Percentiles rank a stretch among this genome's conserved stretches.
phyloP scores from a whole-genome alignment of 2,797 vertebrate species.

The Sitta carolinensis region DNA sequence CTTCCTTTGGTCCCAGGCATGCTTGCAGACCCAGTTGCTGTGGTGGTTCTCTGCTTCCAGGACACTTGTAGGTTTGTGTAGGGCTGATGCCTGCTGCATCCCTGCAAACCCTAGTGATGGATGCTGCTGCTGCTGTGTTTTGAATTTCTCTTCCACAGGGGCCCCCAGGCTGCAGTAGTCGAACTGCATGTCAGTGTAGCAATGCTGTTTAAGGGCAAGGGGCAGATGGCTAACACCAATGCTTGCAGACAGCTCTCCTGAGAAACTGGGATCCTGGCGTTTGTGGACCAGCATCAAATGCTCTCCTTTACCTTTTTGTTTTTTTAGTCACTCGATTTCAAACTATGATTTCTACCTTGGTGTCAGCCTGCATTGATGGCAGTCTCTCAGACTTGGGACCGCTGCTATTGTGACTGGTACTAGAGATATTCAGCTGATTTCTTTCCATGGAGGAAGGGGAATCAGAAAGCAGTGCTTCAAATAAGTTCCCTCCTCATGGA shows the following conservation, averaged over 20 bases:
- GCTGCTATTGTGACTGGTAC: not conserved
- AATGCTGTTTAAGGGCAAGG: not conserved
- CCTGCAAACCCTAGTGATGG: not conserved
- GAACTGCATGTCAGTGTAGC: not conserved
- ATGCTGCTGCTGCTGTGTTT: not conserved
- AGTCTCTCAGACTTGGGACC: not conserved
- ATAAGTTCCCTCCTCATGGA: slow-evolving; percentile 45
- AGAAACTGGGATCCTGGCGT: not conserved
- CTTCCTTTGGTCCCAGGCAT: not conserved
- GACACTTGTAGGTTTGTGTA: not conserved
- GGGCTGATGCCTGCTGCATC: not conserved
- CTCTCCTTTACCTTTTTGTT: not conserved
- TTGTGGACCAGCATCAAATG: not conserved
- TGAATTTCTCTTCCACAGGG: not conserved
- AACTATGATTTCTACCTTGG: not conserved
- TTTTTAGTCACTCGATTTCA: not conserved
- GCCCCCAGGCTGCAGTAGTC: not conserved
- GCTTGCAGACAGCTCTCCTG: not conserved
- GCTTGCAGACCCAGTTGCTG: not conserved
- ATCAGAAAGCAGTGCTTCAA: slow-evolving; percentile 58
- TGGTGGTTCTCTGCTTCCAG: not conserved
- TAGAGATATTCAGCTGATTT: slow-evolving; percentile 50
- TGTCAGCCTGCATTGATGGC: not conserved
- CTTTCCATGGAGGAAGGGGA: not conserved
- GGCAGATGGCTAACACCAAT: not conserved